Evolutionary conservation across 92 coral and sea anemone genomes (phyloP).

Genomic region (Anthopleura xanthogrammica): DNA sequence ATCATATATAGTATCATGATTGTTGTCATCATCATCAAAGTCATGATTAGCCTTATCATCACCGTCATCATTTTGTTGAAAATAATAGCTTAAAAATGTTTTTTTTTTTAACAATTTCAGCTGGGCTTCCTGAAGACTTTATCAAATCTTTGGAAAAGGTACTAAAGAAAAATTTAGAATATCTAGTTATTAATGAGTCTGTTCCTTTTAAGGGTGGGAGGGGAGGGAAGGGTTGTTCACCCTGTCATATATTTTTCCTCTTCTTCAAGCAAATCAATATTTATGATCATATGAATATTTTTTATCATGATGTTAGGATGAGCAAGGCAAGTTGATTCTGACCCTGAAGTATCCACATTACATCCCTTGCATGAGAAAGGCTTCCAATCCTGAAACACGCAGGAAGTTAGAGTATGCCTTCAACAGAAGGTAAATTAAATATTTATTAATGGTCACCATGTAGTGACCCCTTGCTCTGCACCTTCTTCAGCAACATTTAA

Average conservation of each 20-base stretch:
- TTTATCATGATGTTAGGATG: slow-evolving; percentile 48
- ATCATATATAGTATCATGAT: not conserved
- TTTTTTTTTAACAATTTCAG: slow-evolving; percentile 27
- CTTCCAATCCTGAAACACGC: slow-evolving; percentile 84
- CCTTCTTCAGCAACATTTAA: not conserved
- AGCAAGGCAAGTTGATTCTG: slow-evolving; percentile 70
- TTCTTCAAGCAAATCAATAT: not conserved
- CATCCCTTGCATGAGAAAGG: slow-evolving; percentile 93
- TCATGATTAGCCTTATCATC: no score
- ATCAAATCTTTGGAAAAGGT: slow-evolving; percentile 90
- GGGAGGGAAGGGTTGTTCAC: not conserved
- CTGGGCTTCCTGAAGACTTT: slow-evolving; percentile 89
- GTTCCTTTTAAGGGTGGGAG: not conserved
- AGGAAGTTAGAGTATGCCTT: slow-evolving; percentile 88
- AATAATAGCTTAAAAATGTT: not conserved
- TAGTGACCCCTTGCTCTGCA: not conserved
- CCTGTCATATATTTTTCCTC: not conserved
- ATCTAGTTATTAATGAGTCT: not conserved
- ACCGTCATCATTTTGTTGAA: not conserved
- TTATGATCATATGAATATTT: not conserved
- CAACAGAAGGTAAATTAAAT: slow-evolving; percentile 67
- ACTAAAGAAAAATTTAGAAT: not conserved
- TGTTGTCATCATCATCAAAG: not conserved
- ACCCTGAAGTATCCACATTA: slow-evolving; percentile 95
- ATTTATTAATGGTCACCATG: not conserved